Base-by-base conservation (phyloP, 2,888 invertebrate species). In the Sycophila texana region DNA sequence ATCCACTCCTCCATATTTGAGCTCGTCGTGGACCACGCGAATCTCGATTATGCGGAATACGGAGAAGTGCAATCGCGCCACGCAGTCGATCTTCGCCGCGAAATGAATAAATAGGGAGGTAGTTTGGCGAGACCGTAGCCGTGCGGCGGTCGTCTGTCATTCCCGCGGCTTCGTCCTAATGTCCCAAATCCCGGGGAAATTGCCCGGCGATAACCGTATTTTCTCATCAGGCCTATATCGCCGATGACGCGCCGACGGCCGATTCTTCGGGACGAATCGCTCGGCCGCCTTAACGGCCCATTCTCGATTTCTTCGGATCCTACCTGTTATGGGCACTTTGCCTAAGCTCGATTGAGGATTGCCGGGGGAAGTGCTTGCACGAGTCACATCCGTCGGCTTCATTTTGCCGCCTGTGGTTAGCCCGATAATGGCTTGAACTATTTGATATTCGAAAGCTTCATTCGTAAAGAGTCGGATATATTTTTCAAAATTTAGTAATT, bases 201-300 rank as follows among this genome's bases (percentile, higher is more conserved):
- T 77, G 79, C 74, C 47, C 81, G 57, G 63, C 77, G 74, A 79
- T 82, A 82, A 82, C 79, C 79, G 74, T 82, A 82, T 82, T 82
- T 82, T 53, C 79, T 82, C 74, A 79, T 81, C 72, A 75, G 22
- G 49, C n/a, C 71, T 22, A 30, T 51, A 7, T n/a, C 65, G 72
- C 1, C 70, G 80, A 77, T 77, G 80, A 77, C 70, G 68, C 20
- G 20, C 22, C 65, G 58, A n/a, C 60, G 74, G 68, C 63, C 51
- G 68, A 74, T 77, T 74, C 70, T 67, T 71, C 61, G 39, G 39
- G 58, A 76, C 67, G 72, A 72, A 80, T 80, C 76, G 75, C 72
- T 80, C 72, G 70, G 53, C 18, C 60, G 51, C 49, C 53, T 75
- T 75, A 78, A 81, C 75, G 77, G 81, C 63, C 72, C 58, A 39